Evolutionary conservation across 2,113 vertebrate genomes (phyloP).

Genomic region (Lepus europaeus): DNA sequence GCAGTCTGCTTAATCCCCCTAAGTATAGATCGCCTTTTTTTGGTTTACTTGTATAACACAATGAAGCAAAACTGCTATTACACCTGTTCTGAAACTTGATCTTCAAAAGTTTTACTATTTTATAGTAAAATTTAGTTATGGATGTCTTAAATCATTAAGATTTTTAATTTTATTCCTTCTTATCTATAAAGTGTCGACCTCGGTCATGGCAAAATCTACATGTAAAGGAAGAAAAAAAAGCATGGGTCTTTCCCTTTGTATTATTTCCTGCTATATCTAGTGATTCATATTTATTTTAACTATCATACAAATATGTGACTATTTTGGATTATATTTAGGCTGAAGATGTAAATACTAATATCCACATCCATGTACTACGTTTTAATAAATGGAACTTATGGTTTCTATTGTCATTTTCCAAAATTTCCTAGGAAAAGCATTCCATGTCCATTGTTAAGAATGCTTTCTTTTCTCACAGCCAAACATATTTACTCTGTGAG

Average conservation of each 20-base stretch:
- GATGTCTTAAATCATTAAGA: not conserved
- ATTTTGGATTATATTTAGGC: not conserved
- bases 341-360: not conserved
- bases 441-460: not conserved
- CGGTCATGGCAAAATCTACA: not conserved
- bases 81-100: not conserved
- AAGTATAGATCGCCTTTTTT: not conserved
- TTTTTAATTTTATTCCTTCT: not conserved
- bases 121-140: not conserved
- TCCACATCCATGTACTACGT: not conserved
- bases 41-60: not conserved
- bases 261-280: not conserved
- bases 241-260: not conserved
- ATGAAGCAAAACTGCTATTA: not conserved
- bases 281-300: not conserved
- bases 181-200: not conserved
- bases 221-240: not conserved
- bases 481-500: not conserved
- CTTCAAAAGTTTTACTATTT: not conserved
- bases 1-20: not conserved
- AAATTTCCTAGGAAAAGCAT: not conserved
- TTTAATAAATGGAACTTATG: not conserved
- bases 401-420: not conserved
- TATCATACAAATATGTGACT: not conserved
- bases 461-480: not conserved